Conservation (phyloP, 2,888 invertebrate species). For the Oeneis ivallda region DNA sequence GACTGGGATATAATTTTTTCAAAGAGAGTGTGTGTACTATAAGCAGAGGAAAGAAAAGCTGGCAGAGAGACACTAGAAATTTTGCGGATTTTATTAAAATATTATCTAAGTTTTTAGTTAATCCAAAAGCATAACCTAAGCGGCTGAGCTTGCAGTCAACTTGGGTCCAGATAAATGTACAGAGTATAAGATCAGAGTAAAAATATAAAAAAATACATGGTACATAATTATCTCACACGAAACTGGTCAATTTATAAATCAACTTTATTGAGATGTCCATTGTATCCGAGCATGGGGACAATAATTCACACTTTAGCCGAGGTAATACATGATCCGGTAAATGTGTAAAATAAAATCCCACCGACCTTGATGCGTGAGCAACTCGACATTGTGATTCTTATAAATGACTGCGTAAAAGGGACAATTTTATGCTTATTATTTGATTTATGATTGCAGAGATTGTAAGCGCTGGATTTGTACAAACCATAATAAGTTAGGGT, state of each 20-base stretch:
- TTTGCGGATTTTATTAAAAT: no score
- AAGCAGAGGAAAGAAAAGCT: no score
- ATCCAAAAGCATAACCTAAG: no score
- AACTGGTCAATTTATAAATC: conserved; percentile 13
- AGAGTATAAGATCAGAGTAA: no score
- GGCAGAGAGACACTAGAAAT: no score
- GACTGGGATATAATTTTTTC: no score
- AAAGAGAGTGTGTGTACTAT: no score
- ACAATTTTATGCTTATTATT: conserved; percentile 7
- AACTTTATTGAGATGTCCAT: conserved; percentile 22
- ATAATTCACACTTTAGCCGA: conserved; percentile 19
- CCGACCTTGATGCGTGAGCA: conserved; percentile 12
- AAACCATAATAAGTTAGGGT: neutral
- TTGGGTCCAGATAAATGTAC: no score
- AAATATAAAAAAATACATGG: no score
- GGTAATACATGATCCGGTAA: conserved; percentile 7
- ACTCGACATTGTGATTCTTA: conserved; percentile 10
- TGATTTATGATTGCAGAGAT: neutral
- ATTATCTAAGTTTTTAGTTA: no score
- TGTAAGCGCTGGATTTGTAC: neutral
- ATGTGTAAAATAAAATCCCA: conserved; percentile 23
- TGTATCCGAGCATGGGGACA: conserved; percentile 9
- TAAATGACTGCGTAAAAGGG: conserved; percentile 10
- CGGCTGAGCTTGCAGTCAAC: no score
- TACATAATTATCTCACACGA: neutral